Conservation (phyloP, 2,888 invertebrate species). For the Drosophila kokeensis region DNA sequence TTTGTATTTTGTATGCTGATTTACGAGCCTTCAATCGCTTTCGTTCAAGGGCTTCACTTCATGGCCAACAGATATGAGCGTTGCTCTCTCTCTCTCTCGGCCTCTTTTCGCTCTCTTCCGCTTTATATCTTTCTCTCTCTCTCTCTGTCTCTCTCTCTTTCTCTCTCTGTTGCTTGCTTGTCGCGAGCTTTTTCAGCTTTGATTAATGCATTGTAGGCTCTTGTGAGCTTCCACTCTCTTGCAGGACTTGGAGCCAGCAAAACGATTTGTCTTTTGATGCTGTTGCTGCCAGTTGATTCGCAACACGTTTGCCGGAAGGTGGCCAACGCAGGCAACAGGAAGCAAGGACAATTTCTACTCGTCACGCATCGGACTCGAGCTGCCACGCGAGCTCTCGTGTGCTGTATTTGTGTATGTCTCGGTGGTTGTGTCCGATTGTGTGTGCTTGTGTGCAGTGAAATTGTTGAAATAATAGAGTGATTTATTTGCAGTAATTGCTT, state of each 20-base stretch:
- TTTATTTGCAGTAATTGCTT: slow-evolving; percentile 15
- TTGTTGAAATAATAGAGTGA: slow-evolving; percentile 39
- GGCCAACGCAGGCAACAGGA: slow-evolving; percentile 61
- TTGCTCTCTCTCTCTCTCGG: neutral
- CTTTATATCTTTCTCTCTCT: neutral
- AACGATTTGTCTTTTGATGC: slow-evolving; percentile 63
- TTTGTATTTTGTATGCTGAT: slow-evolving; percentile 5
- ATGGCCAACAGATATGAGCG: slow-evolving; percentile 25
- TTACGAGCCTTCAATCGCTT: slow-evolving; percentile 15
- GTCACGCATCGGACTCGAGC: slow-evolving; percentile 25
- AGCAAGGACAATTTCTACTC: slow-evolving; percentile 31
- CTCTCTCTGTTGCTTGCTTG: slow-evolving; percentile 16
- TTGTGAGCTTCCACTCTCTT: slow-evolving; percentile 50
- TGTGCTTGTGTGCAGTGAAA: slow-evolving; percentile 11
- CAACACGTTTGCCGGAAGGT: slow-evolving; percentile 82
- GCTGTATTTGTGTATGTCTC: slow-evolving; percentile 26
- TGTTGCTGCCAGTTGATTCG: slow-evolving; percentile 78
- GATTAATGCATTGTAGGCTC: slow-evolving; percentile 57
- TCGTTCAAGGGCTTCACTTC: slow-evolving; percentile 23
- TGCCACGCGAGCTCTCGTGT: slow-evolving; percentile 50
- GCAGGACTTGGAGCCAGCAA: slow-evolving; percentile 52
- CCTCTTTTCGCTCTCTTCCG: neutral
- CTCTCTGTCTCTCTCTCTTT: neutral
- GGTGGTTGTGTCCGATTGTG: slow-evolving; percentile 32
- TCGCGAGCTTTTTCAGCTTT: slow-evolving; percentile 55